These are phyloP conservation scores for Coboldia fuscipes DNA, from an alignment of 1,140 invertebrate species.

Conservation along the genomic window DNA sequence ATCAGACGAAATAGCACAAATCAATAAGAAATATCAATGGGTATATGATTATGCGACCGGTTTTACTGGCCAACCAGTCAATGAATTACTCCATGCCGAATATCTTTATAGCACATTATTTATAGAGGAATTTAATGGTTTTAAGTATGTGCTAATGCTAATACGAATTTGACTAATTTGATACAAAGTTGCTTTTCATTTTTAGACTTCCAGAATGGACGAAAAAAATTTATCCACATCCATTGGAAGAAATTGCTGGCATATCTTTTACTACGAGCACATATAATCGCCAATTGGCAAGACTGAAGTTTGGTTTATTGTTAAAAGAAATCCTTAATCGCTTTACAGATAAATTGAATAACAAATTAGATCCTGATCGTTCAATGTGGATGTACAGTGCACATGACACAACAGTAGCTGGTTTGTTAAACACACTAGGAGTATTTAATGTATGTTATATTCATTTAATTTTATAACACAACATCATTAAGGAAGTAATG, in stretches of 20 bases:
- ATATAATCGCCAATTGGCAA: constrained; percentile 26
- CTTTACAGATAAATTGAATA: constrained; percentile 24
- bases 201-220: constrained; percentile 54
- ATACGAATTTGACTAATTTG: not conserved
- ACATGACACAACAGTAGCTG: constrained; percentile 66
- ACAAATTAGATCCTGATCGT: constrained; percentile 23
- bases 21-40: constrained; percentile 32
- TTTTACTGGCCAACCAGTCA: constrained; percentile 31
- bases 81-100: constrained; percentile 26
- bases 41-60: constrained; percentile 40
- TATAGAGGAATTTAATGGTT: constrained; percentile 47
- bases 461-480: not conserved
- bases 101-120: constrained; percentile 42
- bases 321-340: constrained; percentile 38
- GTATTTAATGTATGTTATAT: constrained; percentile 34
- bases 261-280: constrained; percentile 26
- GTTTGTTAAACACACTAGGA: constrained; percentile 46
- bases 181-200: constrained; percentile 6
- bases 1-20: constrained; percentile 30
- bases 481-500: not conserved
- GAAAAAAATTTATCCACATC: constrained; percentile 23
- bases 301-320: constrained; percentile 36
- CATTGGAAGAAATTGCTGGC: constrained; percentile 23
- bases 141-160: constrained; percentile 2
- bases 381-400: constrained; percentile 55